Conservation (phyloP, 2,113 vertebrate genomes). For the Etheostoma cragini region DNA sequence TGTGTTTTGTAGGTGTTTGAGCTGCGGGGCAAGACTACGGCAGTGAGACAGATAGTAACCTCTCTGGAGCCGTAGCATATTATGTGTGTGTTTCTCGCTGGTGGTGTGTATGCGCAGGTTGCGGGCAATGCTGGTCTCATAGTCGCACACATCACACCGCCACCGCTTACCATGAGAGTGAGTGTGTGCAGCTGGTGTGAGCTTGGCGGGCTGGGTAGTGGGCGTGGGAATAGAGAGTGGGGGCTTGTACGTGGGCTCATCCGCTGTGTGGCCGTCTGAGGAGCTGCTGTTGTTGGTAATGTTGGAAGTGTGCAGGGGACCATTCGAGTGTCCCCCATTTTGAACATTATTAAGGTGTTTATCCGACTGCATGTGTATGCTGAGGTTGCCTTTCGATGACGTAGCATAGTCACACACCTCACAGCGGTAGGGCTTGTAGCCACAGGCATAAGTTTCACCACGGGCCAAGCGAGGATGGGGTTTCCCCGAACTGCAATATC, state of each 20-base stretch:
- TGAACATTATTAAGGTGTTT: slow-evolving; percentile 99
- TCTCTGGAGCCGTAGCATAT: slow-evolving; percentile 97
- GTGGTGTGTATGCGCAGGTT: slow-evolving; percentile 99
- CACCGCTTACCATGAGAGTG: slow-evolving; percentile 87
- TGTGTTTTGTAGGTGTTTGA: slow-evolving; percentile 90
- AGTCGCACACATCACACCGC: slow-evolving; percentile 98
- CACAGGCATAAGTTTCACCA: slow-evolving; percentile 98
- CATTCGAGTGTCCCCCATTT: slow-evolving; percentile 87
- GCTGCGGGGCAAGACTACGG: slow-evolving; percentile 88
- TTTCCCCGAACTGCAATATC: slow-evolving; percentile 95
- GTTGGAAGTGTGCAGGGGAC: slow-evolving; percentile 72
- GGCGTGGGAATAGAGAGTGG: slow-evolving; percentile 64
- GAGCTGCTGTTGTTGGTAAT: slow-evolving; percentile 65
- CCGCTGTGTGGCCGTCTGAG: slow-evolving; percentile 57
- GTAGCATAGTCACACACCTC: slow-evolving; percentile 99
- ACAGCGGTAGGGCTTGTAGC: slow-evolving; percentile 99
- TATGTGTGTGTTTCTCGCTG: slow-evolving; percentile 99
- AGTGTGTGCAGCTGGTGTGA: slow-evolving; percentile 72
- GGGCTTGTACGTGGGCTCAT: slow-evolving; percentile 73
- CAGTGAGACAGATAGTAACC: slow-evolving; percentile 97
- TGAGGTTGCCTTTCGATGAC: slow-evolving; percentile 99
- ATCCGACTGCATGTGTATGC: slow-evolving; percentile 99
- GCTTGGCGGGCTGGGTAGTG: slow-evolving; percentile 56
- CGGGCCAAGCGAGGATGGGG: slow-evolving; percentile 96
- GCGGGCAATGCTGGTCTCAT: slow-evolving; percentile 97